Base-by-base conservation (phyloP, 2,113 vertebrate genomes). In the Gymnocephalus cernua region DNA sequence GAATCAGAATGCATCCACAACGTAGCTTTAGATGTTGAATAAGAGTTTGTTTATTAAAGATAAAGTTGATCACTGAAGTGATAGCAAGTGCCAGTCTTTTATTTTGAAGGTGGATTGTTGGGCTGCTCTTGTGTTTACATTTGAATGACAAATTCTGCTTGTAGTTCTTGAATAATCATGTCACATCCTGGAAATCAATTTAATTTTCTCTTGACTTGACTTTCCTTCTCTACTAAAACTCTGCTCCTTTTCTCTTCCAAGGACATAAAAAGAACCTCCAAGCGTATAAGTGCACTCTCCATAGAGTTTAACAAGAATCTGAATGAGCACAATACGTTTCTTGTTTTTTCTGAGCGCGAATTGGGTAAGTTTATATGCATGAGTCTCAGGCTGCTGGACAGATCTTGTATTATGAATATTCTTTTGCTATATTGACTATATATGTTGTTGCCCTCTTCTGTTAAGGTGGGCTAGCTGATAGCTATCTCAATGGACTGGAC, bases 291-390 rank as follows among this genome's bases (percentile, higher is more conserved):
- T 86, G 95, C 98, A 47, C 96, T 99, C 2, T 97, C 96, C 86
- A 98, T 99, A 78, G 97, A 99, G 87, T 99, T 99, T 48, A 98
- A 96, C 93, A 96, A 95, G 93, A 99, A 99, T 86, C 90, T 99
- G 86, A 99, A 97, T 64, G 98, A 99, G 79, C 97, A 99, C 72
- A 96, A 94, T 38, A 97, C 96, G 0, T 95, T 90, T 77, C 95
- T 99, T 41, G 41, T 93, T 9, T 98, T 99, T 88, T 95, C 96
- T n/a, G 94, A 94, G 79, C 93, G 93, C 1, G 98, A 99, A 77
- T 92, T 99, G 62, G 93, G 98, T 99, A 88, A 94, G 94, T 75
- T 72, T 1, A 48, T 18, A 13, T 1, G 3, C 47, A 53, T 8
- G 1, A 25, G 53, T 6, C 2, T 29, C 12, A 12, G 2, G 14